Percentiles rank a stretch among this genome's conserved stretches.
Evolutionary conservation across 2,888 invertebrate genomes (phyloP).

Genomic region (Caenorhabditis imperialis): DNA sequence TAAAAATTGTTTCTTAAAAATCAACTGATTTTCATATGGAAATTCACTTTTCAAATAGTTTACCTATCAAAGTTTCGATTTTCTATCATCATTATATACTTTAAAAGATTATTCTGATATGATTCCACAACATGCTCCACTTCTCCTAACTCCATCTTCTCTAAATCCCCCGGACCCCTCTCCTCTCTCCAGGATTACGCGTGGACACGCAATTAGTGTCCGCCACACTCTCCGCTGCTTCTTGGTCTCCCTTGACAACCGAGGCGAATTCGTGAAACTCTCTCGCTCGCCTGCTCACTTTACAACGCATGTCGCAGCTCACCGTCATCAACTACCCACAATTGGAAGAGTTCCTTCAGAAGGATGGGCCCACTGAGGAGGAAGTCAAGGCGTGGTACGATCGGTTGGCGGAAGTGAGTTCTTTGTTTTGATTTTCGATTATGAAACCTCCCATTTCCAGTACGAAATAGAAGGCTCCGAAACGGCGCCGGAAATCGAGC

Average conservation of each 20-base stretch:
- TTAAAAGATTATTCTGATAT: too few relatives aligned
- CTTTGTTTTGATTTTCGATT: neutral
- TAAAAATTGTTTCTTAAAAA: too few relatives aligned
- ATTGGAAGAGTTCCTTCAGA: slow-evolving; percentile 47
- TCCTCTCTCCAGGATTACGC: too few relatives aligned
- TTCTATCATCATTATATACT: too few relatives aligned
- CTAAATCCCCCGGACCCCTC: too few relatives aligned
- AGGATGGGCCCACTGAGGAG: slow-evolving; percentile 54
- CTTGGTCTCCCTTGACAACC: slow-evolving; percentile 39
- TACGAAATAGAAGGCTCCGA: slow-evolving; percentile 69
- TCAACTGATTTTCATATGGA: too few relatives aligned
- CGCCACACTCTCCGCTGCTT: too few relatives aligned
- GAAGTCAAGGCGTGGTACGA: slow-evolving; percentile 66
- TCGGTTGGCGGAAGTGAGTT: slow-evolving; percentile 61
- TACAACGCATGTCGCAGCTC: slow-evolving; percentile 34
- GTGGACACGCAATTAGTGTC: too few relatives aligned
- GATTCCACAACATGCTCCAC: too few relatives aligned
- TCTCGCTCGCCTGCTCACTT: slow-evolving; percentile 6
- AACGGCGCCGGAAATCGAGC: slow-evolving; percentile 58
- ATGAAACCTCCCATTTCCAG: slow-evolving; percentile 47
- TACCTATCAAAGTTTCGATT: too few relatives aligned
- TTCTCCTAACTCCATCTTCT: too few relatives aligned
- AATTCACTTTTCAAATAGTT: too few relatives aligned
- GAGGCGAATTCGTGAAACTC: slow-evolving; percentile 3
- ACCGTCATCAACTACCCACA: slow-evolving; percentile 42